Evolutionary conservation across 1,140 invertebrate species (phyloP).

Genomic region (Amphibalanus amphitrite): DNA sequence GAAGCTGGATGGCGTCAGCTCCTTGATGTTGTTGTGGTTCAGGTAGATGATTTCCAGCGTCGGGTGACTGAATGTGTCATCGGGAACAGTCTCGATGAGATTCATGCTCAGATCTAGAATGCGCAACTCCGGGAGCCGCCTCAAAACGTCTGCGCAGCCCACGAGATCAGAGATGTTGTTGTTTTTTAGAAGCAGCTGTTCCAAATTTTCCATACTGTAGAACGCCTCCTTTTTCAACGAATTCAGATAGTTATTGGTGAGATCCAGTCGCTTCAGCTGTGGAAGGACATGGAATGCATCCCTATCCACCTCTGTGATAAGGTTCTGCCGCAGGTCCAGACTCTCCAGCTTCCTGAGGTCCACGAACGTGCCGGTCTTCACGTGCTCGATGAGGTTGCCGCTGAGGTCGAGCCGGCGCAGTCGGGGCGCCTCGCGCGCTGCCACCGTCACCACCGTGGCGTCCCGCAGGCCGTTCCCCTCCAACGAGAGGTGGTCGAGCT

Average conservation of each 20-base stretch:
- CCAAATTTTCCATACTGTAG: neutral
- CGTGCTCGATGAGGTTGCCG: neutral
- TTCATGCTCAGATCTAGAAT: neutral
- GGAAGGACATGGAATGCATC: neutral
- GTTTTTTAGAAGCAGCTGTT: neutral
- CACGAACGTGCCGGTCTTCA: slow-evolving; percentile 1
- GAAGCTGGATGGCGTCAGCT: neutral
- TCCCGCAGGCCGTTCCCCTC: neutral
- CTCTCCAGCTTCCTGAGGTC: neutral
- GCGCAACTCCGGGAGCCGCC: neutral
- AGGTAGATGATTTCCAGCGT: neutral
- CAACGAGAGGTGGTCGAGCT: neutral
- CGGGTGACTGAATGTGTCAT: neutral
- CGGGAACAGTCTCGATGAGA: neutral
- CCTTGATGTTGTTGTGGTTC: slow-evolving; percentile 1
- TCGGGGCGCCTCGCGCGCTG: neutral
- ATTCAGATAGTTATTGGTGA: neutral
- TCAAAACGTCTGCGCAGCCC: neutral
- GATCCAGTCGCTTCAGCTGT: neutral
- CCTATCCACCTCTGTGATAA: neutral
- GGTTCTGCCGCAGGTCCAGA: neutral
- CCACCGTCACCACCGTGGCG: neutral
- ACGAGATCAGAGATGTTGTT: neutral
- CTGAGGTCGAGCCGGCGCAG: neutral
- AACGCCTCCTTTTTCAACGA: neutral